A percentile compares a stretch with the other conserved stretches of the same genome.
These are phyloP conservation scores for Timema podura DNA, from an alignment of 2,888 invertebrate genomes.

Conservation along the genomic window DNA sequence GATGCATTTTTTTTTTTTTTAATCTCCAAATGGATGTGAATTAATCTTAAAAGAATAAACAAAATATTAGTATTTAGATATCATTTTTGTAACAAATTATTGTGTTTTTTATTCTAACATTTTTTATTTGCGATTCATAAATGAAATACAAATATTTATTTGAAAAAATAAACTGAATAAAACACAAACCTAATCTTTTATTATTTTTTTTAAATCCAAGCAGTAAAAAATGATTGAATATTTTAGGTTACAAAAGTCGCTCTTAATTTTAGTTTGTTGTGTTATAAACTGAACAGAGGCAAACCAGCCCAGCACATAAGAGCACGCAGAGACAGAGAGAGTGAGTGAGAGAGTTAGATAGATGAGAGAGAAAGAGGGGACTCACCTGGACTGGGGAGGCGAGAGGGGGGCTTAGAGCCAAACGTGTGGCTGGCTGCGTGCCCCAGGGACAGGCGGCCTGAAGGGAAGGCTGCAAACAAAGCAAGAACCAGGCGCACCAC, in stretches of 20 bases:
- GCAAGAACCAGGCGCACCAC: conserved; percentile 14
- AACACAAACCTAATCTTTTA: too few species aligned
- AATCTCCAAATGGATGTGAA: too few species aligned
- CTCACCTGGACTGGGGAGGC: conserved; percentile 30
- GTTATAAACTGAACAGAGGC: too few species aligned
- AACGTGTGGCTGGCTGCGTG: conserved; percentile 29
- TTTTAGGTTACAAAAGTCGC: too few species aligned
- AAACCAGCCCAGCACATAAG: background rate
- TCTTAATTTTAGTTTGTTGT: too few species aligned
- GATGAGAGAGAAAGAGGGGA: conserved; percentile 3
- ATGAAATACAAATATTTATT: too few species aligned
- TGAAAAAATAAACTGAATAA: too few species aligned
- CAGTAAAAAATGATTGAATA: too few species aligned
- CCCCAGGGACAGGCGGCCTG: conserved; percentile 23
- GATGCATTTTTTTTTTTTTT: too few species aligned
- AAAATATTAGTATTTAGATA: background rate
- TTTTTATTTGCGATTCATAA: background rate
- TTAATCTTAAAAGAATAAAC: too few species aligned
- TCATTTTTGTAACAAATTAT: background rate
- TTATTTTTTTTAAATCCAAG: too few species aligned
- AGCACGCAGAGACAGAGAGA: background rate
- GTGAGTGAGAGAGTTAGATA: background rate
- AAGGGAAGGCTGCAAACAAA: conserved; percentile 26
- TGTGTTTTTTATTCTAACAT: background rate
- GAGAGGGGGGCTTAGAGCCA: conserved; percentile 30